A percentile compares a stretch with the other conserved stretches of the same genome.
Evolutionary conservation across 2,797 vertebrate genomes (phyloP).

Genomic region (Acipenser ruthenus): DNA sequence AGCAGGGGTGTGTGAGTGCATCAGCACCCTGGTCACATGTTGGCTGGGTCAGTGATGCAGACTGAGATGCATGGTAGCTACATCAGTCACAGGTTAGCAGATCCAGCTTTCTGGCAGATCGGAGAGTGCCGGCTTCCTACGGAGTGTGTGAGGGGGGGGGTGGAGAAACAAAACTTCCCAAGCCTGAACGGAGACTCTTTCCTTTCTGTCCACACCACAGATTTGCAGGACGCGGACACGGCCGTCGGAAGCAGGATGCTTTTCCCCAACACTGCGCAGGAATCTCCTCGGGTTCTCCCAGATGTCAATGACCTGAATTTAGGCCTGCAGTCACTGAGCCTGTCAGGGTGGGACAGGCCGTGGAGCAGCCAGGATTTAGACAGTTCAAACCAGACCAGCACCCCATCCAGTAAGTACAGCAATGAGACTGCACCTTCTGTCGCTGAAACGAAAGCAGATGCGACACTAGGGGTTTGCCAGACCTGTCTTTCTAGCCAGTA

Average conservation of each 20-base stretch:
- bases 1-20: slow-evolving; percentile 83
- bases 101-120: slow-evolving; percentile 26
- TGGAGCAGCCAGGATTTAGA: slow-evolving; percentile 93
- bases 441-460: background rate
- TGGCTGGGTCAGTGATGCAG: slow-evolving; percentile 91
- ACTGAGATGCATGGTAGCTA: slow-evolving; percentile 77
- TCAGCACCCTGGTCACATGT: slow-evolving; percentile 97
- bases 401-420: slow-evolving; percentile 78
- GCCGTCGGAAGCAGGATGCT: slow-evolving; percentile 90
- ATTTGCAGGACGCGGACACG: slow-evolving; percentile 78
- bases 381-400: slow-evolving; percentile 68
- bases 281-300: slow-evolving; percentile 74
- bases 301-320: slow-evolving; percentile 89
- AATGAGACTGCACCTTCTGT: background rate
- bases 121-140: slow-evolving; percentile 29
- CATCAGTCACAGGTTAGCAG: slow-evolving; percentile 61
- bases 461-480: background rate
- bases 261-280: slow-evolving; percentile 83
- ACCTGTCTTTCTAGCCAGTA: background rate
- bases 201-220: slow-evolving; percentile 60
- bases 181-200: slow-evolving; percentile 23
- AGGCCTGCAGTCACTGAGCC: slow-evolving; percentile 89
- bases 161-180: slow-evolving; percentile 8
- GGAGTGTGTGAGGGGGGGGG: slow-evolving; percentile 20
- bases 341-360: slow-evolving; percentile 90